phyloP scores from a whole-genome alignment of 2,797 vertebrate species.

The Tangara arthus region DNA sequence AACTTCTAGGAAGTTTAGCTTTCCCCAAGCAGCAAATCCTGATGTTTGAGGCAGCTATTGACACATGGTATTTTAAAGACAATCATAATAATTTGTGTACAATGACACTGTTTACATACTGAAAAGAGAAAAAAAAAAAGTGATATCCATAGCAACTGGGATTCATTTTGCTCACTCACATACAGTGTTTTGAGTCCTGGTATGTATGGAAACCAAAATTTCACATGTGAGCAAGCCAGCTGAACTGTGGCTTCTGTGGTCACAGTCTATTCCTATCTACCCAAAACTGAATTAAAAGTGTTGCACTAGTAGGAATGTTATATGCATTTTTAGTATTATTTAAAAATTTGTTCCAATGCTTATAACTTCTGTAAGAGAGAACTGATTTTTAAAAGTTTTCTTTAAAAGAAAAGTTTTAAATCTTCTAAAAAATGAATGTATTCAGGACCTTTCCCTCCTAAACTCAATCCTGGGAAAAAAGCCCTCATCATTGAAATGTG shows the following conservation, averaged over 20 bases:
- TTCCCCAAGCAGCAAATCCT: neutral
- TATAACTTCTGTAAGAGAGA: neutral
- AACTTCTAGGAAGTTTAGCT: neutral
- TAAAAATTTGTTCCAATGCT: neutral
- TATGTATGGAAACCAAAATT: constrained; percentile 8
- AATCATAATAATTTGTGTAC: neutral
- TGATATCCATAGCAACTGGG: constrained; percentile 10
- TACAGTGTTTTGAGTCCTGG: neutral
- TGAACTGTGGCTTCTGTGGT: constrained; percentile 23
- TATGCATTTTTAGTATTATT: neutral
- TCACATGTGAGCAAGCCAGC: neutral
- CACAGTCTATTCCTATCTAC: neutral
- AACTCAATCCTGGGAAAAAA: neutral
- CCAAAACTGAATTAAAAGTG: neutral
- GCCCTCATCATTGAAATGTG: neutral
- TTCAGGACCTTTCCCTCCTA: neutral
- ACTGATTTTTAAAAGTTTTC: neutral
- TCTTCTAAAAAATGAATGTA: neutral
- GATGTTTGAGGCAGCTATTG: neutral
- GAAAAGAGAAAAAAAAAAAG: neutral
- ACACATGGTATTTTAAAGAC: neutral
- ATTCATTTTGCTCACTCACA: neutral
- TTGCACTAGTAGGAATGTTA: neutral
- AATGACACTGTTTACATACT: neutral
- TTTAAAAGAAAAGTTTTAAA: neutral